These are phyloP conservation scores for Nyctereutes procyonoides DNA, from an alignment of 2,113 vertebrate genomes.

Conservation along the genomic window DNA sequence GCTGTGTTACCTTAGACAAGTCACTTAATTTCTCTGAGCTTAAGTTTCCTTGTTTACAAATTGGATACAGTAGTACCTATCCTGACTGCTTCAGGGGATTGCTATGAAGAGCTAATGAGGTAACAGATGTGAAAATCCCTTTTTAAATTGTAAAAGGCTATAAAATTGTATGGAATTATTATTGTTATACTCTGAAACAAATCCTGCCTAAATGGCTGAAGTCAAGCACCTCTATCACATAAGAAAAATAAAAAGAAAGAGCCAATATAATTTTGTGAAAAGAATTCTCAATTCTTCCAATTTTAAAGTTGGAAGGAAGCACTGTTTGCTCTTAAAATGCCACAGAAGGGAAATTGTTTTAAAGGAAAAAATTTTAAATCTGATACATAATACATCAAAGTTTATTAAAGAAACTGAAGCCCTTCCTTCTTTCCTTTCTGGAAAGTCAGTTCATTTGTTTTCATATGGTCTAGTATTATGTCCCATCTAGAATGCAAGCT, in stretches of 20 bases:
- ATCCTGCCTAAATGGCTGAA: conserved; percentile 39
- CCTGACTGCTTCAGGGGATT: not conserved
- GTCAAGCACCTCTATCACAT: not conserved
- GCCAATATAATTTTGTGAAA: conserved; percentile 50
- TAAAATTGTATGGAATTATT: not conserved
- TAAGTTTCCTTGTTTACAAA: conserved; percentile 39
- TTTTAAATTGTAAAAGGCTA: not conserved
- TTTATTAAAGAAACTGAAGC: conserved; percentile 40
- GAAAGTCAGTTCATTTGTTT: conserved; percentile 44
- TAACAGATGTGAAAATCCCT: not conserved
- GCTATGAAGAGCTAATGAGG: conserved; percentile 23
- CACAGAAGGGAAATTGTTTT: not conserved
- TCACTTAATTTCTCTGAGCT: conserved; percentile 39
- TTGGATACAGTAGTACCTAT: not conserved
- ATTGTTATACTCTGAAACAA: conserved; percentile 34
- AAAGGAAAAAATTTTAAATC: conserved; percentile 21
- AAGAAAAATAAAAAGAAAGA: conserved; percentile 47
- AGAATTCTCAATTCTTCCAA: not conserved
- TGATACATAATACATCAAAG: conserved; percentile 24
- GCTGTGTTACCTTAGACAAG: conserved; percentile 19
- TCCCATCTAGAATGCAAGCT: conserved; percentile 20
- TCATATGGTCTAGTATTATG: not conserved
- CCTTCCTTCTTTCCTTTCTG: conserved; percentile 51
- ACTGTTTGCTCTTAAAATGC: conserved; percentile 49
- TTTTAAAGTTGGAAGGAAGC: conserved; percentile 49